Percentiles rank a stretch among this genome's conserved stretches.
Evolutionary conservation across 2,797 vertebrate genomes (phyloP).

Genomic region (Brachyrhaphis roseni): DNA sequence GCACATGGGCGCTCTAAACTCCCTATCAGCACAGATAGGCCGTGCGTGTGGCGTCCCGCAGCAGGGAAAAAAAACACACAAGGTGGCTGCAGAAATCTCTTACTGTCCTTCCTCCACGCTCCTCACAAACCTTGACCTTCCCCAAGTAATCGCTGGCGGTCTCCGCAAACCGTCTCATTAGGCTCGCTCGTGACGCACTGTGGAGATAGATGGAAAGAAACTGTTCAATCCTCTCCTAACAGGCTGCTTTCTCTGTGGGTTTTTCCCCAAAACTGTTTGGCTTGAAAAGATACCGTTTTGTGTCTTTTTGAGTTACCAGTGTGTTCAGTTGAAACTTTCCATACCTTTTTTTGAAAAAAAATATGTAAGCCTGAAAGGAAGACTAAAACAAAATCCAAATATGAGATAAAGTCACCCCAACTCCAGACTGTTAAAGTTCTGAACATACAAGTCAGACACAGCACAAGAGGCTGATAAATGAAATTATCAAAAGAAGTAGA

Average conservation of each 20-base stretch:
- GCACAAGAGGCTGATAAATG: conserved; percentile 16
- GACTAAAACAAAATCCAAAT: background rate
- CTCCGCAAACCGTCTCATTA: conserved; percentile 9
- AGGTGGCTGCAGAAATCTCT: conserved; percentile 54
- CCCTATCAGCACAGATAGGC: conserved; percentile 79
- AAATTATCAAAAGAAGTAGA: conserved; percentile 40
- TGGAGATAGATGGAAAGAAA: conserved; percentile 39
- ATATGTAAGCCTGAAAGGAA: conserved; percentile 1
- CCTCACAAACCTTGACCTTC: conserved; percentile 69
- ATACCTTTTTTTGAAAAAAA: conserved; percentile 15
- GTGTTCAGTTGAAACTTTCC: conserved; percentile 41
- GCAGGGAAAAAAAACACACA: conserved; percentile 75
- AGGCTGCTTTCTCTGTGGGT: conserved; percentile 75
- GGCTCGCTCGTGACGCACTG: conserved; percentile 35
- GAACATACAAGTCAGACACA: conserved; percentile 27
- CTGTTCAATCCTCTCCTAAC: conserved; percentile 49
- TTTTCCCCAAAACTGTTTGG: conserved; percentile 69
- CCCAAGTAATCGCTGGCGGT: conserved; percentile 41
- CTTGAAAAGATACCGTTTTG: conserved; percentile 87
- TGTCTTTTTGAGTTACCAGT: conserved; percentile 57
- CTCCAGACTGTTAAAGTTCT: background rate
- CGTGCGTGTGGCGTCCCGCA: conserved; percentile 47
- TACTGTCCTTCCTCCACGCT: conserved; percentile 69
- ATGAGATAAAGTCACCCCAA: background rate
- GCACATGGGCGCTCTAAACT: conserved; percentile 66